Percentiles rank a stretch among this genome's conserved stretches.
phyloP scores from a whole-genome alignment of 2,113 vertebrate genomes.

The Acrocephalus arundinaceus region DNA sequence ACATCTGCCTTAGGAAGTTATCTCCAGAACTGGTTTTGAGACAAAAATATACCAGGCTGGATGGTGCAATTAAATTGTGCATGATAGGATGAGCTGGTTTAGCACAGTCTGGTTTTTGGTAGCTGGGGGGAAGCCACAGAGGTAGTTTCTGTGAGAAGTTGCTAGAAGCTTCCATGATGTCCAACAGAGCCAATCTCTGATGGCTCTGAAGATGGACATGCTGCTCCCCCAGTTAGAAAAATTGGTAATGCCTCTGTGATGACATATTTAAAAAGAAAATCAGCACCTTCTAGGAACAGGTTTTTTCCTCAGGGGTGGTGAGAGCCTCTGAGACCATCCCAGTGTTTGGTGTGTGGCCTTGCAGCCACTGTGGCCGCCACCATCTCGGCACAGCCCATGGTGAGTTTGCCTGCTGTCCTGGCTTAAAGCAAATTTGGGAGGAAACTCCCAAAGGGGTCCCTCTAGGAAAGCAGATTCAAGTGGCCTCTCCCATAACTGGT shows the following conservation, averaged over 20 bases:
- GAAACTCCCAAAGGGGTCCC: not conserved
- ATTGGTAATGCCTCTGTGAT: not conserved
- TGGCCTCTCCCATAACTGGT: not conserved
- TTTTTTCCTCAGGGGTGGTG: not conserved
- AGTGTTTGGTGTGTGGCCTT: not conserved
- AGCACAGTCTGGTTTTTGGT: not conserved
- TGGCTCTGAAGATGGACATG: not conserved
- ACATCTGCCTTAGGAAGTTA: not conserved
- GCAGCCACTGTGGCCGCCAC: rapidly evolving
- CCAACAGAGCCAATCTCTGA: not conserved
- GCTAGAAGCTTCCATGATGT: not conserved
- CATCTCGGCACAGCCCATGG: rapidly evolving
- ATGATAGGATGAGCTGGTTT: not conserved
- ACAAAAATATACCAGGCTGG: not conserved
- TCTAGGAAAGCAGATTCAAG: not conserved
- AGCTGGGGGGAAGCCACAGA: too few species aligned
- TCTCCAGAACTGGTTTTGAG: not conserved
- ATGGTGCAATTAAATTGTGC: not conserved
- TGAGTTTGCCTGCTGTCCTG: not conserved
- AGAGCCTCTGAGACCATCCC: not conserved
- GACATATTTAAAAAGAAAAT: not conserved
- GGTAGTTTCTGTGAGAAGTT: not conserved
- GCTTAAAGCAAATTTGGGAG: not conserved
- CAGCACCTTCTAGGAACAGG: rapidly evolving
- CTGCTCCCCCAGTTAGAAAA: not conserved